A percentile compares a stretch with the other conserved stretches of the same genome.
Conservation (phyloP, 1,140 invertebrate genomes). For the Elysia chlorotica region DNA sequence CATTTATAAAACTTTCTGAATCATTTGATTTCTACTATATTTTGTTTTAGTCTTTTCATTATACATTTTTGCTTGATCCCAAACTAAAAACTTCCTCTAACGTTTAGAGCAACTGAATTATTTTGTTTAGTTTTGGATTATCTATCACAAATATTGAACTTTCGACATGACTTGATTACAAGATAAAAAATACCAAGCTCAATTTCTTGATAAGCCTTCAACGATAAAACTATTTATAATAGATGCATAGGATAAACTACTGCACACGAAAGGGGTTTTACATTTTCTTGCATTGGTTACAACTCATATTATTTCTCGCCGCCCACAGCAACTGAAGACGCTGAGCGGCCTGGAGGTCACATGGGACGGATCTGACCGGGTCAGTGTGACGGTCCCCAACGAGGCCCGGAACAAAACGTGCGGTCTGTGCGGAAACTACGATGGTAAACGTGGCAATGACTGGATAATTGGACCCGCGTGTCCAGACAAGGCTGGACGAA, state of each 20-base stretch:
- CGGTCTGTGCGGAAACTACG: slow-evolving; percentile 93
- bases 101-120: too few relatives aligned
- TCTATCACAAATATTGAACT: too few relatives aligned
- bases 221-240: not conserved
- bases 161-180: too few relatives aligned
- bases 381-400: slow-evolving; percentile 79
- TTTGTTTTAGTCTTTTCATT: too few relatives aligned
- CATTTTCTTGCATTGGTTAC: not conserved
- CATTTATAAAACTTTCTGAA: too few relatives aligned
- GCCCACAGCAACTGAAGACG: slow-evolving; percentile 43
- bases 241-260: too few relatives aligned
- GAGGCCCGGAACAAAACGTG: slow-evolving; percentile 78
- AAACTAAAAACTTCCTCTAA: too few relatives aligned
- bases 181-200: not conserved
- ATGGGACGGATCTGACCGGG: slow-evolving; percentile 88
- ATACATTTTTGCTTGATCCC: too few relatives aligned
- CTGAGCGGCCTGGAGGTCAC: slow-evolving; percentile 66
- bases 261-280: too few relatives aligned
- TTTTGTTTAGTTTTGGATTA: too few relatives aligned
- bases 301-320: not conserved
- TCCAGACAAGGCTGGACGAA: slow-evolving; percentile 18
- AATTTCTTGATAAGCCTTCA: not conserved
- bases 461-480: slow-evolving; percentile 36
- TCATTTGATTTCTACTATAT: too few relatives aligned
- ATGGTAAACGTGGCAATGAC: slow-evolving; percentile 63